Evolutionary conservation across 2,888 invertebrate species (phyloP), one percentile per base, ranked within the genome.

Genomic region (Dermolepida albohirtum): DNA sequence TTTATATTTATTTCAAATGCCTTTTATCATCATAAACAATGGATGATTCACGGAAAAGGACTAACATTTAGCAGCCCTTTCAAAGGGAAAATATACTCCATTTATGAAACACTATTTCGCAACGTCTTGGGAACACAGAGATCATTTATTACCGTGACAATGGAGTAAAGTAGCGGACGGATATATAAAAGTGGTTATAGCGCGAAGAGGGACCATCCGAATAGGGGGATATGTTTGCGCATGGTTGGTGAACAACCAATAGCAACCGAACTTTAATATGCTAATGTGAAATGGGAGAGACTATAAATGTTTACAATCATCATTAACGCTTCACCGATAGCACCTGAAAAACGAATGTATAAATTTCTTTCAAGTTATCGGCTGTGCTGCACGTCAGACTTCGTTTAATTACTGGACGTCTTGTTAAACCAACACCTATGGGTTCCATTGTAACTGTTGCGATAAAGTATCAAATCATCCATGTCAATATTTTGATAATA

Each of bases 61-160:
- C 71, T 74, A 74, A 73, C 74, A 72, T 71, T 75, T 76, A 74
- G 72, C 74, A 65, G 57, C 65, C 73, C 74, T 75, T 76, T 75
- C 41, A 63, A 63, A 67, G 52, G 73, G 74, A 76, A 77, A 76
- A 77, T 78, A 77, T 76, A 77, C 74, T 75, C 77, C 78, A 78
- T 79, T 78, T 77, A 76, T 43, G 59, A 59, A 44, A 59, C 59
- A 44, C 44, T 44, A 77, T 77, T 76, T 76, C 76, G 71, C 73
- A 74, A 73, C 76, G 75, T 73, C 73, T 71, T 67, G 70, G 71
- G 69, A 74, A 75, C 74, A 77, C 75, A 77, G 76, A 71, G 74
- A 79, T 78, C 79, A 78, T 79, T 79, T 79, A 79, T 79, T 77
- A 78, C 75, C 72, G 74, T 74, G 78, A 78, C 79, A 79, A 79